phyloP scores from a whole-genome alignment of 2,797 vertebrate species.

The Enteromius argenteus region DNA sequence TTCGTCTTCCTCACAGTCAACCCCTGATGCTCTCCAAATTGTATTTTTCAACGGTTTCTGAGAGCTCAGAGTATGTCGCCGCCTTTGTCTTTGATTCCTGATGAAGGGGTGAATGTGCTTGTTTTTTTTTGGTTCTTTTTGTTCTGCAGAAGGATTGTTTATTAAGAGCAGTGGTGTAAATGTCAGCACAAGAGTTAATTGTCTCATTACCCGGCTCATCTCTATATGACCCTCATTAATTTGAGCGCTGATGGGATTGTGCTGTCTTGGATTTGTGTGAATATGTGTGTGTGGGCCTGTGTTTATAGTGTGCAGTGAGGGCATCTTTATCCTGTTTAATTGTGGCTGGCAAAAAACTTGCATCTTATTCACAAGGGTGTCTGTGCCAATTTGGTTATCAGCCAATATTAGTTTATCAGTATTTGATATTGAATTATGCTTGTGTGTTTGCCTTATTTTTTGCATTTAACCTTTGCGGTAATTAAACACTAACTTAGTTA shows the following conservation, averaged over 20 bases:
- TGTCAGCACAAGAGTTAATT: slow-evolving; percentile 66
- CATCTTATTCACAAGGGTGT: not conserved
- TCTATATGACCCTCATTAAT: slow-evolving; percentile 68
- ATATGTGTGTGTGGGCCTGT: slow-evolving; percentile 13
- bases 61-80: slow-evolving; percentile 1
- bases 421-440: not conserved
- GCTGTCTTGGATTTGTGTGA: slow-evolving; percentile 38
- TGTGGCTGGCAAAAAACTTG: not conserved
- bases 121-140: slow-evolving; percentile 15
- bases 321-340: slow-evolving; percentile 13
- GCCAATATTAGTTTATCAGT: not conserved
- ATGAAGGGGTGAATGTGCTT: slow-evolving; percentile 36
- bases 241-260: slow-evolving; percentile 63
- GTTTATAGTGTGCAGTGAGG: slow-evolving; percentile 4
- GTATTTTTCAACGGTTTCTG: slow-evolving; percentile 62
- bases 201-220: slow-evolving; percentile 65
- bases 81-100: not conserved
- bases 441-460: not conserved
- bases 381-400: not conserved
- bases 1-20: slow-evolving; percentile 52
- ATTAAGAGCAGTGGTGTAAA: slow-evolving; percentile 61
- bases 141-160: slow-evolving; percentile 44
- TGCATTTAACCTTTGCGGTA: not conserved
- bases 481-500: not conserved
- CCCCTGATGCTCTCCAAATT: slow-evolving; percentile 64